A percentile compares a stretch with the other conserved stretches of the same genome.
Conservation (phyloP, 2,113 vertebrate species). For the Monopterus albus region DNA sequence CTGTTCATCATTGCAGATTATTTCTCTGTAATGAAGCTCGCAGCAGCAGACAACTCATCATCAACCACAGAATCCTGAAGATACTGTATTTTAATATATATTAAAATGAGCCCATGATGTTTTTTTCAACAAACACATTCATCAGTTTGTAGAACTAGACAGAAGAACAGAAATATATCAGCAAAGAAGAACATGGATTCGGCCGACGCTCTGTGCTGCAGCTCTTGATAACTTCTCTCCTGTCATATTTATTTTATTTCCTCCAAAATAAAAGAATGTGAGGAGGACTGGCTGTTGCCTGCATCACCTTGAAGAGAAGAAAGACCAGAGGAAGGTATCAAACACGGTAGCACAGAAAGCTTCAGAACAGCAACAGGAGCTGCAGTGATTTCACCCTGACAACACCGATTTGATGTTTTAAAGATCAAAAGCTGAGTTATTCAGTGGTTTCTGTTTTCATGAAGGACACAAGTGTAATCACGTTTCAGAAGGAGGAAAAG, state of each 20-base stretch:
- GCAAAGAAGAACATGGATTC: no score
- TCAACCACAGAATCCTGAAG: no score
- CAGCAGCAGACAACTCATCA: no score
- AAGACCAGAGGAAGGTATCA: not conserved
- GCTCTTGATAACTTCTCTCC: not conserved
- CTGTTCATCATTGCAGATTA: no score
- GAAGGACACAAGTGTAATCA: constrained; percentile 13
- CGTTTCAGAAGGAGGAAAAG: not conserved
- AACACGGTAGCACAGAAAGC: not conserved
- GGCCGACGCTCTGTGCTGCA: no score
- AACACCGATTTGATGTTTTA: constrained; percentile 35
- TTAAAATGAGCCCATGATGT: no score
- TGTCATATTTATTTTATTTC: not conserved
- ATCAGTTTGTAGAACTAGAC: no score
- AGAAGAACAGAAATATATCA: no score
- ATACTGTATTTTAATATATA: no score
- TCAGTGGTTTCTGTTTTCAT: not conserved
- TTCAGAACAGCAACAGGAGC: not conserved
- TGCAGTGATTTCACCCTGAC: constrained; percentile 19
- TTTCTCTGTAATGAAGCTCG: no score
- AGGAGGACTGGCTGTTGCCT: not conserved
- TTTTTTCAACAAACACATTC: no score
- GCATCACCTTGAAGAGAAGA: constrained; percentile 40
- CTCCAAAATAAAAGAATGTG: not conserved
- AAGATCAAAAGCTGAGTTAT: constrained; percentile 18